Evolutionary conservation across 2,888 invertebrate species (phyloP).

Genomic region (Nudaria mundana): DNA sequence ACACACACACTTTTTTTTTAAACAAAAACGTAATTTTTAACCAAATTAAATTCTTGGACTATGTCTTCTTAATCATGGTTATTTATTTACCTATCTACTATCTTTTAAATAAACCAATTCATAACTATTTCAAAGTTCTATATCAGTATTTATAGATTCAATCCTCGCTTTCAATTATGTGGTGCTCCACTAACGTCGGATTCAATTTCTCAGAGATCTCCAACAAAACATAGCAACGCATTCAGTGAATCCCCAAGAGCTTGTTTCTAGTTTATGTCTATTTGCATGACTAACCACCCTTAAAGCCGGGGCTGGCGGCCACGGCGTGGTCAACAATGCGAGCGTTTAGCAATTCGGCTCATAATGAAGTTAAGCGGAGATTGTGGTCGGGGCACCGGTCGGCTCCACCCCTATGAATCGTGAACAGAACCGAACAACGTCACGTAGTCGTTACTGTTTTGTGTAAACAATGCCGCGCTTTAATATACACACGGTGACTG

Average conservation of each 20-base stretch:
- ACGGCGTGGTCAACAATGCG: conserved; percentile 65
- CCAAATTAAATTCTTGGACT: no score
- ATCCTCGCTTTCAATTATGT: background rate
- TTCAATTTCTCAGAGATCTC: conserved; percentile 26
- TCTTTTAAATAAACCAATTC: no score
- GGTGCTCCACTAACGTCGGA: conserved; percentile 8
- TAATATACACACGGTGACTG: conserved; percentile 20
- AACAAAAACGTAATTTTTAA: no score
- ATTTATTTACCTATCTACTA: no score
- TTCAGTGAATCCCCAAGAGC: conserved; percentile 41
- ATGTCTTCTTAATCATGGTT: no score
- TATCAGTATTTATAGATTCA: no score
- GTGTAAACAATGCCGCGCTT: conserved; percentile 29
- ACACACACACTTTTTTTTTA: no score
- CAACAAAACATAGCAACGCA: conserved; percentile 39
- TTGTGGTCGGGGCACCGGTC: conserved; percentile 56
- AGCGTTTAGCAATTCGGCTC: conserved; percentile 74
- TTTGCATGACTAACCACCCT: conserved; percentile 70
- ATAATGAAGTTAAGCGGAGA: conserved; percentile 77
- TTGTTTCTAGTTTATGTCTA: conserved; percentile 61
- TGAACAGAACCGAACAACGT: conserved; percentile 41
- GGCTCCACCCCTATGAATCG: conserved; percentile 51
- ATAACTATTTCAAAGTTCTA: no score
- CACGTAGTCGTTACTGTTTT: conserved; percentile 35
- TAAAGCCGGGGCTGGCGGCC: conserved; percentile 39